A percentile compares a stretch with the other conserved stretches of the same genome.
Conservation (phyloP, 2,888 invertebrate species). For the Scaptomyza flava region DNA sequence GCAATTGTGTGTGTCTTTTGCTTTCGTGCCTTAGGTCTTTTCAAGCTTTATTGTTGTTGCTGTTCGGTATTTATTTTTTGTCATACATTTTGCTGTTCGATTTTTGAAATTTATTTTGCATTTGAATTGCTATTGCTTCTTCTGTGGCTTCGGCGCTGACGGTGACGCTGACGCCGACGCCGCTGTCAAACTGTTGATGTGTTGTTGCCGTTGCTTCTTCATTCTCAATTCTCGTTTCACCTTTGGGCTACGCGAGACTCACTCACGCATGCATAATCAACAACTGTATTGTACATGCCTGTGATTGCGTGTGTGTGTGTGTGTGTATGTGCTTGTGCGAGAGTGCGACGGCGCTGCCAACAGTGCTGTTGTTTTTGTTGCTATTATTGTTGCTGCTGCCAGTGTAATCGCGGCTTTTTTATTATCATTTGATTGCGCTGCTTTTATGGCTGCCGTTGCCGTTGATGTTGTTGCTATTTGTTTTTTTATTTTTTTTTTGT, state of each 20-base stretch:
- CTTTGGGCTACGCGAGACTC: conserved; percentile 62
- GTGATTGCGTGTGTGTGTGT: conserved; percentile 15
- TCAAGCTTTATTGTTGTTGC: conserved; percentile 26
- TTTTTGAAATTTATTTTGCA: conserved; percentile 79
- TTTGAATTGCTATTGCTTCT: conserved; percentile 80
- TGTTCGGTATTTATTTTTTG: conserved; percentile 28
- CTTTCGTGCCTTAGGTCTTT: conserved; percentile 28
- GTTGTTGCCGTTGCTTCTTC: conserved; percentile 29
- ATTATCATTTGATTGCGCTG: conserved; percentile 79
- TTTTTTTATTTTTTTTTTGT: conserved; percentile 31
- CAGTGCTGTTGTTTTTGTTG: conserved; percentile 13
- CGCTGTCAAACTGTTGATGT: conserved; percentile 6
- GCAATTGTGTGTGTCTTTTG: conserved; percentile 50
- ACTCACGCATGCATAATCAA: conserved; percentile 76
- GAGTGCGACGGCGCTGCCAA: conserved; percentile 34
- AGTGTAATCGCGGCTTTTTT: conserved; percentile 71
- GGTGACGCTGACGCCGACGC: conserved; percentile 19
- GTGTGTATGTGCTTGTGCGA: conserved; percentile 10
- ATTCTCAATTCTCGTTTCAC: conserved; percentile 64
- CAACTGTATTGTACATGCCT: conserved; percentile 35
- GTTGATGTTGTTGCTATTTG: conserved; percentile 22
- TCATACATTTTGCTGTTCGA: conserved; percentile 58
- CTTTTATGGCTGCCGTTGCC: conserved; percentile 69
- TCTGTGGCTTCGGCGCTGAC: conserved; percentile 51
- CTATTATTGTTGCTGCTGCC: conserved; percentile 32